Evolutionary conservation across 2,113 vertebrate species (phyloP), one percentile per base, ranked within the genome.

Genomic region (Tragelaphus strepsiceros): DNA sequence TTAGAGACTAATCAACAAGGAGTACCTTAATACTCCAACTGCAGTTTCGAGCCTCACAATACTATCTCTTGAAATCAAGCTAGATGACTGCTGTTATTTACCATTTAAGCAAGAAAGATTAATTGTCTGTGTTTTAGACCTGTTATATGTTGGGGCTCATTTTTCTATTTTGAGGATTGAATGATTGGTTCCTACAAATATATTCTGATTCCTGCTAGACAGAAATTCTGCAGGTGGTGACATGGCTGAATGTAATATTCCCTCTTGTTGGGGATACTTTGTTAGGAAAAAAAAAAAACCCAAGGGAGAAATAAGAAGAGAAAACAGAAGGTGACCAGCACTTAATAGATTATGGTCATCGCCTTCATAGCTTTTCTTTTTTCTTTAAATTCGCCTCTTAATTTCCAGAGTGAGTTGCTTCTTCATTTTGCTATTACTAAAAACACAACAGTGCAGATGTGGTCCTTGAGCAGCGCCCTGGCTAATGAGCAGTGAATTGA

Each of bases 151-250:
- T 80, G 71, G 46, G 74, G 61, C 59, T 88, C 28, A 71, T 85
- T 96, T 89, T 97, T 96, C 17, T 82, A 53, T 64, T 86, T 84
- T 87, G 39, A 80, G n/a, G 49, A 96, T 96, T 87, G 89, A 98
- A 91, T 30, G 58, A 78, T 85, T 88, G 35, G 32, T 92, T 96
- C 49, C 86, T 87, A 32, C 16, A 93, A 90, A 95, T 71, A 80
- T 62, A 30, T 15, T 30, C 83, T 62, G 77, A 91, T 93, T 61
- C 24, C 83, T 81, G 56, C 43, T 93, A 83, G 74, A 51, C 49
- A 83, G 61, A 64, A 91, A 90, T 87, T 64, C 87, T 93, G 43
- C 24, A 86, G 49, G 67, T 85, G n/a, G 26, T 74, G 87, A 74
- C 58, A 54, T 8, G 1, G 30, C 56, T 95, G 90, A 93, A 54